Conservation (phyloP, 2,888 invertebrate species). For the Perizoma affinitatum region DNA sequence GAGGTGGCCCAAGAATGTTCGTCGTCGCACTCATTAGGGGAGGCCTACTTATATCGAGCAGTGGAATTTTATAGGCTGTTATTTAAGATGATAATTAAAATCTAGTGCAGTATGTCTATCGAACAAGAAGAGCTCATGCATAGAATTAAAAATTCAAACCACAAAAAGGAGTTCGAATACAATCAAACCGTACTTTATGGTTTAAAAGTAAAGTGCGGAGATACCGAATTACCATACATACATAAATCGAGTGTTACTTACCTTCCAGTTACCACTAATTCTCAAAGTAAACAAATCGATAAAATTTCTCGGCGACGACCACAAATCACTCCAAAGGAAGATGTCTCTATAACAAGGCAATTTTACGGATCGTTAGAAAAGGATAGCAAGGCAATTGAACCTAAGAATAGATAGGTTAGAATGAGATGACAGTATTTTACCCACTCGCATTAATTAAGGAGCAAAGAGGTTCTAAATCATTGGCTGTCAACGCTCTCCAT, state of each 20-base stretch:
- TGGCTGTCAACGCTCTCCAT: slow-evolving; percentile 81
- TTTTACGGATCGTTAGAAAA: slow-evolving; percentile 58
- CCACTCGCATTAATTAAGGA: slow-evolving; percentile 76
- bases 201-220: slow-evolving; percentile 54
- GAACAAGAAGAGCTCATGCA: too few species aligned
- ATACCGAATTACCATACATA: slow-evolving; percentile 68
- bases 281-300: slow-evolving; percentile 81
- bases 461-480: slow-evolving; percentile 78
- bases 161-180: slow-evolving; percentile 13
- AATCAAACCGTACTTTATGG: slow-evolving; percentile 29
- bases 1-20: too few species aligned
- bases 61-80: too few species aligned
- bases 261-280: slow-evolving; percentile 68
- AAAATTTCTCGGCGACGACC: slow-evolving; percentile 66
- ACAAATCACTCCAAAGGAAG: slow-evolving; percentile 76
- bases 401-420: slow-evolving; percentile 46
- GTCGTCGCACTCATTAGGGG: too few species aligned
- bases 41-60: too few species aligned
- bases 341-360: slow-evolving; percentile 77
- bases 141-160: slow-evolving; percentile 18
- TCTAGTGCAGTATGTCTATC: too few species aligned
- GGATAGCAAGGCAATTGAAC: slow-evolving; percentile 42
- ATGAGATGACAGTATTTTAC: slow-evolving; percentile 56
- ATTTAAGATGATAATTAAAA: too few species aligned
- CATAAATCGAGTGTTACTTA: slow-evolving; percentile 62